These are phyloP conservation scores for Ormyrus rosae DNA, from an alignment of 2,888 invertebrate genomes.

Conservation along the genomic window DNA sequence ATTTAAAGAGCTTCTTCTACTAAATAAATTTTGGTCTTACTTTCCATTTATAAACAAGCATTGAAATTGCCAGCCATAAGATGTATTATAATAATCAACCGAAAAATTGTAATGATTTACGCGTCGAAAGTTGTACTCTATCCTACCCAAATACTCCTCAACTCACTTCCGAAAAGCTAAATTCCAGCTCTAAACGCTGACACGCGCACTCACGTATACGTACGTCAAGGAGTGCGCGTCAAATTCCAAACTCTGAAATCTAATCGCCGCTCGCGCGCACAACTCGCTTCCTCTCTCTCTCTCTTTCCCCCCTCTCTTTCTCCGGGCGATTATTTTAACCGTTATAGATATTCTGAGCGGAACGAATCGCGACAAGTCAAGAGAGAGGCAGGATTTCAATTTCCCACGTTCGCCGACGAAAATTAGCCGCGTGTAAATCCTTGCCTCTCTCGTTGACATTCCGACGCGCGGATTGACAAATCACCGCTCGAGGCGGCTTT, in stretches of 20 bases:
- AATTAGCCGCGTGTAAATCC: slow-evolving; percentile 32
- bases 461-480: slow-evolving; percentile 26
- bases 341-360: slow-evolving; percentile 31
- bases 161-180: no score
- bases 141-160: no score
- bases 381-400: slow-evolving; percentile 37
- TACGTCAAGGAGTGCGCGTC: neutral
- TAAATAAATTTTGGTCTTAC: no score
- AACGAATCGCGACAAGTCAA: slow-evolving; percentile 3
- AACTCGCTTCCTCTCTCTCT: neutral
- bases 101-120: no score
- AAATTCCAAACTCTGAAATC: neutral
- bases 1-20: no score
- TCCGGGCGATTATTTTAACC: slow-evolving; percentile 21
- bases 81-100: no score
- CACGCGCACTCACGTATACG: no score
- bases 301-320: no score
- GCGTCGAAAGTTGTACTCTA: no score
- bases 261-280: neutral
- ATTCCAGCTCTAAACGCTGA: no score
- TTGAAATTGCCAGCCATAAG: no score
- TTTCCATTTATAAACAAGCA: no score
- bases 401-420: slow-evolving; percentile 50
- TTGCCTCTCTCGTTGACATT: slow-evolving; percentile 20
- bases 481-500: neutral